Evolutionary conservation across 2,888 invertebrate species (phyloP), one percentile per base, ranked within the genome.

Genomic region (Eupithecia subfuscata): DNA sequence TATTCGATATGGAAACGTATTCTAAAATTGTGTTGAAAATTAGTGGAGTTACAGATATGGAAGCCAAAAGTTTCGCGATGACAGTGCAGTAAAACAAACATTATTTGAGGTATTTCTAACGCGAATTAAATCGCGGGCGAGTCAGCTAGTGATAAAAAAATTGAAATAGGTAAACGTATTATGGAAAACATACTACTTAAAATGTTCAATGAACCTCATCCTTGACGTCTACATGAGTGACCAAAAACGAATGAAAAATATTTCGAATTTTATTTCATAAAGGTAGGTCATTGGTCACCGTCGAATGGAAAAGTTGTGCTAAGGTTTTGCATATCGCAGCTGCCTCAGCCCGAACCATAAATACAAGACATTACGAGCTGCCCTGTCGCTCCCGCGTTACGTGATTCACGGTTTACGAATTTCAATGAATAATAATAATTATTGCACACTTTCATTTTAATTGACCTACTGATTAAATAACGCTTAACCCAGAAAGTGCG

Each of bases 321-420:
- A 43, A 83, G 88, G 91, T 92, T 92, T 92, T 91, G 91, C 92
- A 92, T 92, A 93, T 91, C 91, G 87, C 91, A 88, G 90, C 67
- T 7, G 68, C 18, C 18, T 16, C 30, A 25, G 91, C 91, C 91
- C 88, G 86, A 88, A 87, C 85, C 87, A 90, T 92, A 92, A 93
- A 90, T 91, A 91, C 90, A 90, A 90, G 88, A 91, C 90, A 90
- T 93, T 91, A 93, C 87, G 92, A 91, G 87, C 88, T 78, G 85
- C 83, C 86, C 86, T 85, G 83, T 82, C 84, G 90, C 93, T 93
- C 87, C 93, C 86, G 93, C 87, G 89, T 92, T 93, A 93, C 92
- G 92, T 92, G 88, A 88, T 88, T 87, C 86, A 86, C 79, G 85
- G 82, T 83, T 89, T 86, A 88, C 83, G 87, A 88, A 88, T 70